These are phyloP conservation scores for Mellilla xanthometata DNA, from an alignment of 2,888 invertebrate genomes.

Conservation along the genomic window DNA sequence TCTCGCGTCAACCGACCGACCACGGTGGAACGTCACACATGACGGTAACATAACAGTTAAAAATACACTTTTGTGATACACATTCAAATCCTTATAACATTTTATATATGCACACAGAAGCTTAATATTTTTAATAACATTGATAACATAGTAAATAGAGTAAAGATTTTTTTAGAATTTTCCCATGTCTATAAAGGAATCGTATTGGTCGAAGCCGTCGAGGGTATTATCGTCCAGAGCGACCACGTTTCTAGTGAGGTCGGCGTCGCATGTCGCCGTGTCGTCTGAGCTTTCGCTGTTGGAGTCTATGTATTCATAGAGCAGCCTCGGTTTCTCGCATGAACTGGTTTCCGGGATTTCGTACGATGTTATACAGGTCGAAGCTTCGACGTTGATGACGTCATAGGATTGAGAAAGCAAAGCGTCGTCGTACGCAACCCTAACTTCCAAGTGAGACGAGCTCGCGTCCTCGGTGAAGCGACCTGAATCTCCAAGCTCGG, in stretches of 20 bases:
- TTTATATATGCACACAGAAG: conserved; percentile 53
- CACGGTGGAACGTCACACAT: conserved; percentile 38
- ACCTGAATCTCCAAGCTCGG: conserved; percentile 69
- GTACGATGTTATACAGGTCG: conserved; percentile 34
- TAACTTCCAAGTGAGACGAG: conserved; percentile 59
- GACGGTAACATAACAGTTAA: conserved; percentile 24
- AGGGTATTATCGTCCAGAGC: conserved; percentile 49
- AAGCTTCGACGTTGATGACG: conserved; percentile 52
- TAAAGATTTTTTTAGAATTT: conserved; percentile 58
- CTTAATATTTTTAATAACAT: conserved; percentile 41
- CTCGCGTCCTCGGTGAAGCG: conserved; percentile 70
- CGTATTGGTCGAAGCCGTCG: conserved; percentile 73
- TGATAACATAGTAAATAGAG: conserved; percentile 30
- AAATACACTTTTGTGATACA: conserved; percentile 36
- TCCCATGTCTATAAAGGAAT: conserved; percentile 80
- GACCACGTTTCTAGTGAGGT: conserved; percentile 25
- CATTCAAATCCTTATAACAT: conserved; percentile 39
- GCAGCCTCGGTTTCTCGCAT: conserved; percentile 26
- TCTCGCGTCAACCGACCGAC: conserved; percentile 32
- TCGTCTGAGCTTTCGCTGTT: conserved; percentile 65
- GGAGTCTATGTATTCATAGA: conserved; percentile 68
- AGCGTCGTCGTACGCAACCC: conserved; percentile 61
- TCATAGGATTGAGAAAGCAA: conserved; percentile 67
- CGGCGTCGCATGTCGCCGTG: conserved; percentile 63
- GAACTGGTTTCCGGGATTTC: conserved; percentile 40